Conservation (phyloP, 2,888 invertebrate genomes). For the Lomographa bimaculata region DNA sequence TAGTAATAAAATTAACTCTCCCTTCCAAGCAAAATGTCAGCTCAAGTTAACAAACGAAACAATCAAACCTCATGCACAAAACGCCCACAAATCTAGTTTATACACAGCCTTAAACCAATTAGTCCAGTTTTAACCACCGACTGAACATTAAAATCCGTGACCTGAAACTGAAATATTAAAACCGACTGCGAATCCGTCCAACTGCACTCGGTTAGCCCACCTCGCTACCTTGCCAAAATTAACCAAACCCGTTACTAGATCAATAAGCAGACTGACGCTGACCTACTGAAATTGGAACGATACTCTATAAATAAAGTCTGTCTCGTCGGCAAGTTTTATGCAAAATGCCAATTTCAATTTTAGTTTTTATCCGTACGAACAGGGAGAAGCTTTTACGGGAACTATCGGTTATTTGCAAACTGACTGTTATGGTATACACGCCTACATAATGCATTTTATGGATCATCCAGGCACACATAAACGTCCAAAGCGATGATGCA, state of each 20-base stretch:
- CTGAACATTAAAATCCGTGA: conserved; percentile 8
- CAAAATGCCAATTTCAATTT: conserved; percentile 60
- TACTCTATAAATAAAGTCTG: conserved; percentile 70
- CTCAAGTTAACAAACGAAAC: no score
- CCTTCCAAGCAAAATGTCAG: no score
- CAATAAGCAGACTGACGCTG: conserved; percentile 74
- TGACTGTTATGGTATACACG: conserved; percentile 7
- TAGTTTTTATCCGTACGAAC: conserved; percentile 38
- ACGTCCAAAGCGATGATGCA: no score
- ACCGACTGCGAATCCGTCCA: conserved; percentile 3
- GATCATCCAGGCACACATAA: not conserved
- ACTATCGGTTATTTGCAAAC: conserved; percentile 15
- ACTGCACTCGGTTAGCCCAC: conserved; percentile 21
- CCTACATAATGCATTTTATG: conserved; percentile 10
- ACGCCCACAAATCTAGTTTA: not conserved
- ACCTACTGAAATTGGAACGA: conserved; percentile 71
- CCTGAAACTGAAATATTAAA: conserved; percentile 11
- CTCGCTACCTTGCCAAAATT: conserved; percentile 69
- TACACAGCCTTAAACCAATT: conserved; percentile 6
- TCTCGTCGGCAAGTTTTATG: conserved; percentile 64
- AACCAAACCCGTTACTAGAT: conserved; percentile 68
- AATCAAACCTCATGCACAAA: no score
- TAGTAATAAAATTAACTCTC: no score
- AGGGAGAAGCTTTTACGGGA: conserved; percentile 31
- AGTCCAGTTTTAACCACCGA: not conserved